Percentiles rank a stretch among this genome's conserved stretches.
These are phyloP conservation scores for Drosophila nasuta DNA, from an alignment of 1,140 invertebrate genomes.

Conservation along the genomic window DNA sequence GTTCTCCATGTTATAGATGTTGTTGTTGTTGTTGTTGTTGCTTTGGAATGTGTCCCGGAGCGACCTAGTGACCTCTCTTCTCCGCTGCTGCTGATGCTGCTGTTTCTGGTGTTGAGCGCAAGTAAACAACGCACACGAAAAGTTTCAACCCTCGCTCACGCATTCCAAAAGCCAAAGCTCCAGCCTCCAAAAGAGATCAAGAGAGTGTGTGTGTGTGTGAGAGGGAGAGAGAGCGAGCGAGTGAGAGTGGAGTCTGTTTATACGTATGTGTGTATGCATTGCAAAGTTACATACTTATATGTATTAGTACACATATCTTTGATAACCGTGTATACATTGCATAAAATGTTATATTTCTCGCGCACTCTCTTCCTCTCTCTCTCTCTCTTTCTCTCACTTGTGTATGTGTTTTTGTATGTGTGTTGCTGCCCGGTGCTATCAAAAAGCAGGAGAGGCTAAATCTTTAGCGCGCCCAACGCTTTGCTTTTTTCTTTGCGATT, in stretches of 20 bases:
- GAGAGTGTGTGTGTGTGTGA: background rate
- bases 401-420: conserved; percentile 23
- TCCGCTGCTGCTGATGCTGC: conserved; percentile 2
- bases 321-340: conserved; percentile 19
- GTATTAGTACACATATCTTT: background rate
- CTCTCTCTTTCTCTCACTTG: conserved; percentile 20
- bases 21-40: conserved; percentile 33
- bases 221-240: background rate
- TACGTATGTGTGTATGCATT: conserved; percentile 25
- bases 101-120: conserved; percentile 12
- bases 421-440: conserved; percentile 51
- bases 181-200: conserved; percentile 3
- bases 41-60: conserved; percentile 62
- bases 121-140: conserved; percentile 45
- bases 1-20: background rate
- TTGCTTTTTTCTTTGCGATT: background rate
- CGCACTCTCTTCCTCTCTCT: conserved; percentile 24
- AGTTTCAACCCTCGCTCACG: conserved; percentile 39
- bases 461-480: conserved; percentile 42
- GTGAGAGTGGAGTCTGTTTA: conserved; percentile 3
- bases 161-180: conserved; percentile 24
- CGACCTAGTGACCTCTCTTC: conserved; percentile 76
- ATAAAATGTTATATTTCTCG: conserved; percentile 14
- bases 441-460: conserved; percentile 40
- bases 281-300: conserved; percentile 8